Base-by-base conservation (phyloP, 2,113 vertebrate species). In the Nyctereutes procyonoides region DNA sequence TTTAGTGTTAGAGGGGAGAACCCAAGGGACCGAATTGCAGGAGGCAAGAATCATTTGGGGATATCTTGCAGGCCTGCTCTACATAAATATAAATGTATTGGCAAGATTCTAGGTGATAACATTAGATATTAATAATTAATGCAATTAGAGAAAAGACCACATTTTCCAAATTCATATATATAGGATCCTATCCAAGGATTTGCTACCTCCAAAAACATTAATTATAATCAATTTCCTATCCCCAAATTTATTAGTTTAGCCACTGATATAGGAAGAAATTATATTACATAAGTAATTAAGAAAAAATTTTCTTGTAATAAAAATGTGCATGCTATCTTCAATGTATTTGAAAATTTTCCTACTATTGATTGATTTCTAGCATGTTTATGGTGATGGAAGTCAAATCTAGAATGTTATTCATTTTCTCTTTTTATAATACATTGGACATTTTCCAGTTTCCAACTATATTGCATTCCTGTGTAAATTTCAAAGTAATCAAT, bases 401-500 rank as follows among this genome's bases (percentile, higher is more conserved):
- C 87, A 86, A 88, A 80, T 95, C 53, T 87, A 56, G 32, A 76
- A 28, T 86, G 16, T 26, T 80, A 58, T 88, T 88, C n/a, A 74
- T 76, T 95, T 85, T 73, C 43, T 60, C 9, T 73, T 86, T 93
- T 77, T 76, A 80, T 13, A 87, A 55, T 88, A 76, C 35, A 16
- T 20, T 82, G 43, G 56, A 85, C 16, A 63, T 94, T 95, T 96
- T 95, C 53, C 56, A 96, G 43, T 51, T 97, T 96, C 35, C 74
- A 90, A 32, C 16, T 87, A 62, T 96, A 89, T 86, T 58, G 85
- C 28, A 58, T 51, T 58, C 60, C 12, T 74, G 28, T 82, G 3
- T 94, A 83, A 92, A 86, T 94, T 77, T 92, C 80, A 87, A 87
- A 96, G 14, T 83, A 67, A 97, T 93, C 24, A 74, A 2, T 83